Conservation (phyloP, 2,113 vertebrate species). For the Sprattus sprattus region DNA sequence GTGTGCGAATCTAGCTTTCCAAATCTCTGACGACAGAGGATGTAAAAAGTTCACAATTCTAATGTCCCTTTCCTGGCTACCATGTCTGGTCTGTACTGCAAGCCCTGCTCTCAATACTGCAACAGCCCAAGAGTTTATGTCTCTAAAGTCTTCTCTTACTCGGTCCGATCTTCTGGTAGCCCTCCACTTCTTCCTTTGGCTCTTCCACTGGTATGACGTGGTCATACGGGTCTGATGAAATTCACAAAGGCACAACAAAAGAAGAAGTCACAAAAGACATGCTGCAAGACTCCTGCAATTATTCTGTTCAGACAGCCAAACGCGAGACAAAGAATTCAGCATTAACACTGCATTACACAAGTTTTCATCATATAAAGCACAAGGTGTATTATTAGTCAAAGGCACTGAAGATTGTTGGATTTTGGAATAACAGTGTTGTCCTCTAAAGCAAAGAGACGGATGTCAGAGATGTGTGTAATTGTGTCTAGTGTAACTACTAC, state of each 20-base stretch:
- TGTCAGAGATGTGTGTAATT: no score
- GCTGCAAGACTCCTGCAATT: neutral
- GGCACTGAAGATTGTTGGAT: neutral
- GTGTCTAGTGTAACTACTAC: no score
- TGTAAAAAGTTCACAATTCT: no score
- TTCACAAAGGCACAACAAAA: neutral
- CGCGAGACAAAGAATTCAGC: neutral
- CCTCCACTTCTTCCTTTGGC: conserved; percentile 90
- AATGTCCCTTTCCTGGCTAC: no score
- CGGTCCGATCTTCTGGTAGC: conserved; percentile 97
- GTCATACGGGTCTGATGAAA: conserved; percentile 88
- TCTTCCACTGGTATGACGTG: conserved; percentile 88
- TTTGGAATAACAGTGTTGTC: neutral
- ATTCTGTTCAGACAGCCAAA: neutral
- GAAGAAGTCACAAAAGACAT: neutral
- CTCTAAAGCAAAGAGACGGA: no score
- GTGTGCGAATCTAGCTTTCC: no score
- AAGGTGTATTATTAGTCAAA: neutral
- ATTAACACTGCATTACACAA: neutral
- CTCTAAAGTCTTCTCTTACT: conserved; percentile 75
- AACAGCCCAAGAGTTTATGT: neutral
- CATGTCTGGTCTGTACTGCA: no score
- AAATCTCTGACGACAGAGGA: no score
- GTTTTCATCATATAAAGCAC: conserved; percentile 1
- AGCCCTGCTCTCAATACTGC: neutral